phyloP scores from a whole-genome alignment of 2,888 invertebrate genomes.

The Machimus atricapillus region DNA sequence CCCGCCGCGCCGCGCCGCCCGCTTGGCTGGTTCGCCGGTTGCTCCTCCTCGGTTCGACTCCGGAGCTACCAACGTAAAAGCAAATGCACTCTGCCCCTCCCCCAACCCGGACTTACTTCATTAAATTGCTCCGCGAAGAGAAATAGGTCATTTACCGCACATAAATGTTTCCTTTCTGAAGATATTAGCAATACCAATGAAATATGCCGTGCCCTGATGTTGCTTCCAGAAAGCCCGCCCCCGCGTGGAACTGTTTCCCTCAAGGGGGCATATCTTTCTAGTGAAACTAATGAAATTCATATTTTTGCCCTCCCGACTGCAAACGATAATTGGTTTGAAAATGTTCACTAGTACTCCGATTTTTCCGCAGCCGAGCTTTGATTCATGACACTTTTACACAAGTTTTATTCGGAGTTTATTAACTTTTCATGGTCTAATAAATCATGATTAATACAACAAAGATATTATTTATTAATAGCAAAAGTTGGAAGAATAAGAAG shows the following conservation, averaged over 20 bases:
- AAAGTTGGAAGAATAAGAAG: no score
- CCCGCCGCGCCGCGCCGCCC: not conserved
- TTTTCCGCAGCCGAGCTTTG: not conserved
- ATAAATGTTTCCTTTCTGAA: not conserved
- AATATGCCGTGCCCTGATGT: not conserved
- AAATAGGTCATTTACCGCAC: constrained; percentile 1
- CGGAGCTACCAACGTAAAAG: not conserved
- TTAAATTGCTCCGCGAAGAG: not conserved
- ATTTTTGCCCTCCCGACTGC: not conserved
- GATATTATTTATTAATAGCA: no score
- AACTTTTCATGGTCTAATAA: not conserved
- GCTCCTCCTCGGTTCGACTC: not conserved
- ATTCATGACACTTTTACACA: not conserved
- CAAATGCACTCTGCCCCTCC: not conserved
- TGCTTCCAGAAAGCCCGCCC: not conserved
- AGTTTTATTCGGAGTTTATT: not conserved
- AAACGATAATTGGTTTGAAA: not conserved
- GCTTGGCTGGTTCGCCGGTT: not conserved
- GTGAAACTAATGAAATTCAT: not conserved
- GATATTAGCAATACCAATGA: not conserved
- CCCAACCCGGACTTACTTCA: not conserved
- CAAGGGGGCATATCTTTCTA: not conserved
- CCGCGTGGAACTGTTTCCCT: not conserved
- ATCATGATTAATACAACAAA: no score
- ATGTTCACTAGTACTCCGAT: not conserved